A percentile compares a stretch with the other conserved stretches of the same genome.
These are phyloP conservation scores for Odiellus spinosus DNA, from an alignment of 2,888 invertebrate genomes.

Conservation along the genomic window DNA sequence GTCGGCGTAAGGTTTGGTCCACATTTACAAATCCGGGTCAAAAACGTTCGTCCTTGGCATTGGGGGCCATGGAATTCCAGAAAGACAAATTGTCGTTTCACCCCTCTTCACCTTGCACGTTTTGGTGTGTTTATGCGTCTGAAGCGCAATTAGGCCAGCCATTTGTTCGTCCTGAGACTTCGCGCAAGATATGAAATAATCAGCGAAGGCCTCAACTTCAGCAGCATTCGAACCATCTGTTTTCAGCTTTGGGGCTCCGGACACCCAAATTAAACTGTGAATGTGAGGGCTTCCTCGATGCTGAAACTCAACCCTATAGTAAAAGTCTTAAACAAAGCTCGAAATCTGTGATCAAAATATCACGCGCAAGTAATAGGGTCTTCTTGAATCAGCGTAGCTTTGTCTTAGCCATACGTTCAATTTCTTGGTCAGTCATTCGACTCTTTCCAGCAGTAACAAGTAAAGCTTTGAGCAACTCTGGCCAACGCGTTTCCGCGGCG, in stretches of 20 bases:
- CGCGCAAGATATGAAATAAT: neutral
- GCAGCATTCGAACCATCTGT: constrained; percentile 13
- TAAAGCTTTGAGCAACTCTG: constrained; percentile 18
- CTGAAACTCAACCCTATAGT: too few relatives aligned
- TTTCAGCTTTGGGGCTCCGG: constrained; percentile 15
- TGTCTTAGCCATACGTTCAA: too few relatives aligned
- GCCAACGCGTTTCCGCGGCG: constrained; percentile 21
- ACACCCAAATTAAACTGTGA: constrained; percentile 1
- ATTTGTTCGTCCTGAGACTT: constrained; percentile 1
- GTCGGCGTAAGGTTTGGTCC: too few relatives aligned
- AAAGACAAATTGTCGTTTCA: constrained; percentile 3
- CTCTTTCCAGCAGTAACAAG: constrained; percentile 10
- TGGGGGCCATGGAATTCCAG: constrained; percentile 8
- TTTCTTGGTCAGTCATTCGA: constrained; percentile 5
- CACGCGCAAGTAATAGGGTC: constrained; percentile 21
- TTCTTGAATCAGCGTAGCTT: constrained; percentile 1
- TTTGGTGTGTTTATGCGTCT: constrained; percentile 6
- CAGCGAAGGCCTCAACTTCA: constrained; percentile 15
- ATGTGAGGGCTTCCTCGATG: too few relatives aligned
- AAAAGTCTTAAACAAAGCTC: constrained; percentile 9
- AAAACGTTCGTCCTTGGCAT: constrained; percentile 2
- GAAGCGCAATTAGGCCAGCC: neutral
- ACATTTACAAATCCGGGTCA: neutral
- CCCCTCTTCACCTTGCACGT: constrained; percentile 2
- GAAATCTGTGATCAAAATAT: constrained; percentile 19